Evolutionary conservation across 2,888 invertebrate species (phyloP), one percentile per base, ranked within the genome.

Genomic region (Nomada fabriciana): DNA sequence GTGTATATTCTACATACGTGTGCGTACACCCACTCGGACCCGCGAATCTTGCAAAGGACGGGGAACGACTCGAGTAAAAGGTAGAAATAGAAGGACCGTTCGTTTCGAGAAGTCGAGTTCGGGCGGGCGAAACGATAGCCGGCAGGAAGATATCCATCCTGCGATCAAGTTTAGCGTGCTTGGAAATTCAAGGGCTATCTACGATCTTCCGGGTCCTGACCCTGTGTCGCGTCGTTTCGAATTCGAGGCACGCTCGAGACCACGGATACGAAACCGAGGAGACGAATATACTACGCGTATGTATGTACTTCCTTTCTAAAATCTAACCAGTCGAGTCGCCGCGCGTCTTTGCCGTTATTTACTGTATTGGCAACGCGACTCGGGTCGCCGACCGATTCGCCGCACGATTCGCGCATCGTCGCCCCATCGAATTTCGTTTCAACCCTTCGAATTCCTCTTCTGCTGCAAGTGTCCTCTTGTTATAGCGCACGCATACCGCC

Each of bases 171-270:
- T 81, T 47, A 61, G 65, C 61, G 72, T 76, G 76, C 80, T 78
- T 72, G 71, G 55, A 69, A 63, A 80, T 82, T 80, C 76, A 80
- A 76, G 76, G 68, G 76, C 52, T 80, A 87, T 87, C 87, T 82
- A 82, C 79, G 81, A 87, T 87, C 87, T 87, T 82, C 73, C 79
- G 82, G 82, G 79, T 85, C 80, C 65, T 77, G 84, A 83, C 81
- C 86, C 82, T 81, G 77, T 59, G 57, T 36, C 36, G 36, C 20
- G 76, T 87, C 85, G 86, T 86, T 86, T 60, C 52, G 76, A 86
- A 87, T 87, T 87, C 87, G 86, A 77, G 76, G 53, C 84, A 81
- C 76, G 87, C 76, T 29, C 78, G 64, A 47, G 74, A 25, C 47
- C 69, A 42, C 59, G 63, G 68, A 73, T 70, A 82, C 73, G 71